Base-by-base conservation (phyloP, 2,113 vertebrate species). In the Vicugna pacos region DNA sequence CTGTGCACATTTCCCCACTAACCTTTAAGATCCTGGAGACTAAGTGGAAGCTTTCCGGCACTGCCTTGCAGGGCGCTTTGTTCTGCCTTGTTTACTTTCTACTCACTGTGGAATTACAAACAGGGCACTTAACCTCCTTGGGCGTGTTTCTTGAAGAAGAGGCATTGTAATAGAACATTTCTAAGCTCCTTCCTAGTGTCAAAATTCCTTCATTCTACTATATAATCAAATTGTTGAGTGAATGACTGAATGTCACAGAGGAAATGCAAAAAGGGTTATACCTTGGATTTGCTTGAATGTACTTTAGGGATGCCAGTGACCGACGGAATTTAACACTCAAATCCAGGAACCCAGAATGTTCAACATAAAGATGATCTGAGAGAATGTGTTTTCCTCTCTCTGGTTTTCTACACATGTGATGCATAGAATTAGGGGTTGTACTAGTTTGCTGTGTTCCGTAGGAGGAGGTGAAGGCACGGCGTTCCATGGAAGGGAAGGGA, bases 11-110 rank as follows among this genome's bases (percentile, higher is more conserved):
- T 94, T 95, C 8, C 48, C 54, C 60, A 19, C 30, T 72, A 76
- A 60, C 79, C 54, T 85, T 84, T 60, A 58, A 92, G 50, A 85
- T 60, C 22, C 30, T 35, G 15, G 30, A 81, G 54, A 85, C 19
- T 12, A 32, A 64, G 13, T 19, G 38, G 13, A n/a, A 65, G 32
- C 46, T 86, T 83, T 70, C 54, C 30, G 58, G 82, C 1, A 24
- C 38, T 83, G 76, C 76, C 62, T 94, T 54, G 24, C 26, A 54
- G 54, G 65, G 56, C 52, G 50, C 38, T 93, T 92, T 96, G 82
- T 73, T 97, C 50, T 91, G 56, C 50, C 91, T 91, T 91, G 65
- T 75, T 95, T 92, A 77, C 82, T 91, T 93, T 98, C 81, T 94
- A 62, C 8, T 88, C 77, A 46, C 24, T 64, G 6, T 69, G 46